These are phyloP conservation scores for Aurelia sp. DNA, from an alignment of 30 jellyfish, hydroid and myxozoan species.

Conservation along the genomic window DNA sequence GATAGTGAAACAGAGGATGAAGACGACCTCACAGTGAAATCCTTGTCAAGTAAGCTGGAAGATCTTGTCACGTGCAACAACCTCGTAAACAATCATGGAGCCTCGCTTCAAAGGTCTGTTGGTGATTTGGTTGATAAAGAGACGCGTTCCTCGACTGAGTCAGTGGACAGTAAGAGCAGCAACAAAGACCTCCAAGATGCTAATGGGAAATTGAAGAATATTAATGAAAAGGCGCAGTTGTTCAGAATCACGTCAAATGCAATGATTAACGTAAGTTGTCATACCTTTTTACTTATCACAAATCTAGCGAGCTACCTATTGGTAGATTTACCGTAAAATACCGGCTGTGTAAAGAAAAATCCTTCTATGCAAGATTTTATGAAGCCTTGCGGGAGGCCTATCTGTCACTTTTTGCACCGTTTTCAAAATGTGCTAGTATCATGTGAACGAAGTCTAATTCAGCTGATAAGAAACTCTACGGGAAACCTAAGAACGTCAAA, in stretches of 20 bases:
- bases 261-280: slow-evolving; percentile 84
- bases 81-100: slow-evolving; percentile 91
- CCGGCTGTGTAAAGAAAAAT: too few species aligned
- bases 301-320: too few species aligned
- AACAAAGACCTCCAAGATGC: slow-evolving; percentile 63
- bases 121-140: slow-evolving; percentile 88
- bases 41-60: slow-evolving; percentile 81
- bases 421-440: too few species aligned
- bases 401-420: too few species aligned
- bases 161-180: slow-evolving; percentile 30
- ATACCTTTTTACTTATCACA: not conserved
- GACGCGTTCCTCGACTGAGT: slow-evolving; percentile 58
- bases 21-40: slow-evolving; percentile 85
- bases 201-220: slow-evolving; percentile 54
- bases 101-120: slow-evolving; percentile 86
- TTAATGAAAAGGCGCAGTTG: slow-evolving; percentile 93
- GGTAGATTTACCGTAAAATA: too few species aligned
- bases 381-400: too few species aligned
- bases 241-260: slow-evolving; percentile 97
- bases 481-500: too few species aligned
- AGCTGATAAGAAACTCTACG: too few species aligned
- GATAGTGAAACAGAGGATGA: slow-evolving; percentile 87
- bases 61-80: slow-evolving; percentile 88
- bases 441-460: too few species aligned
- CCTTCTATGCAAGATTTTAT: too few species aligned